Base-by-base conservation (phyloP, 2,888 invertebrate species). In the Parnassius glacialis region DNA sequence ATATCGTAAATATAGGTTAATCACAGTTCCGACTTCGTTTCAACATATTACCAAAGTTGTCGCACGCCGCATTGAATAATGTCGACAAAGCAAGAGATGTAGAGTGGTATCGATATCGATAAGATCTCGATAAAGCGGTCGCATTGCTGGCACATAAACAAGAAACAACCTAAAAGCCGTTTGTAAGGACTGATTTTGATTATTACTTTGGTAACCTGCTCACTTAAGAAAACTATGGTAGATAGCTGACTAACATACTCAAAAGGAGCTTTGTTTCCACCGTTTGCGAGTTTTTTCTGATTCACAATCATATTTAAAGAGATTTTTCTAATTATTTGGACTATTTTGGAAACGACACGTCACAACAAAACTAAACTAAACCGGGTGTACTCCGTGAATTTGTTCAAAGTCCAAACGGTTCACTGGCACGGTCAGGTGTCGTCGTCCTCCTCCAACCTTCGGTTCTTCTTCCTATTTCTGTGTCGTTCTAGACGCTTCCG, bases 371-470 rank as follows among this genome's bases (percentile, higher is more conserved):
- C 70, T 74, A 74, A 80, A 79, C 79, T 83, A 83, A 79, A 44
- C 48, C 48, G 48, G 16, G 13, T 13, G 48, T 48, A 13, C 5
- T 74, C 72, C 78, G 80, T 71, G 65, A 75, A 83, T 82, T 84
- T 78, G 81, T 85, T 86, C 81, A 83, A 81, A 72, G 85, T 85
- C 79, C 83, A 84, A 81, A 80, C 79, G 80, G 70, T 61, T 72
- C 77, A 79, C 81, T 77, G 79, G 69, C 74, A 79, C 77, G 70
- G 75, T 90, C 90, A 89, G 79, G 90, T 89, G 65, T 87, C 87
- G 62, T 85, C 87, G 66, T 84, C 81, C 51, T 85, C 85, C 16
- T 82, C 78, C 44, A 78, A 66, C 59, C 81, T 79, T 71, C 83
- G 82, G 67, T 81, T 87, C 66, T 80, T 79, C 73, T 83, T 89